Percentiles rank a stretch among this genome's conserved stretches.
Conservation (phyloP, 2,888 invertebrate genomes). For the Pterostichus madidus region DNA sequence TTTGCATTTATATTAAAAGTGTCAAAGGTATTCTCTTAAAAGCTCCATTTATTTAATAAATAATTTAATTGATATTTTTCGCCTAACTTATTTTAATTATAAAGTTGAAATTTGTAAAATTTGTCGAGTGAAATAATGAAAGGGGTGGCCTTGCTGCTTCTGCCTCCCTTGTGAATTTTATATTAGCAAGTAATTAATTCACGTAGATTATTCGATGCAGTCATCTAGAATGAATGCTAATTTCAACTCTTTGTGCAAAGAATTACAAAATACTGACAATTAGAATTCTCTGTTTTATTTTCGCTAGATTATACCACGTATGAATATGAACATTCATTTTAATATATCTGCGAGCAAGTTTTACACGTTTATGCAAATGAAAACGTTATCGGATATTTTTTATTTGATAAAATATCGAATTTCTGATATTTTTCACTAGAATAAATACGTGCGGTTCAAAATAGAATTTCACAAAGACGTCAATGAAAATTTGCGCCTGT, state of each 20-base stretch:
- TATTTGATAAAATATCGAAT: slow-evolving; percentile 31
- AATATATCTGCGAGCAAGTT: slow-evolving; percentile 19
- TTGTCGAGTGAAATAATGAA: slow-evolving; percentile 43
- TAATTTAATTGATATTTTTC: slow-evolving; percentile 47
- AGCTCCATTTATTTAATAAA: slow-evolving; percentile 37
- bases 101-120: slow-evolving; percentile 44
- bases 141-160: slow-evolving; percentile 14
- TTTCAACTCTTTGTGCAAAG: slow-evolving; percentile 46
- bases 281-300: slow-evolving; percentile 4
- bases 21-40: slow-evolving; percentile 48
- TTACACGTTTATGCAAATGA: slow-evolving; percentile 25
- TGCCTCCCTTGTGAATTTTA: slow-evolving; percentile 44
- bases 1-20: slow-evolving; percentile 61
- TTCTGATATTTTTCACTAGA: slow-evolving; percentile 9
- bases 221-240: slow-evolving; percentile 53
- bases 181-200: slow-evolving; percentile 56
- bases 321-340: slow-evolving; percentile 42
- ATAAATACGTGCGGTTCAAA: too few relatives aligned
- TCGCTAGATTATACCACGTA: slow-evolving; percentile 5
- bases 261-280: slow-evolving; percentile 49
- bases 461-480: too few relatives aligned
- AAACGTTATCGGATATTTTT: neutral
- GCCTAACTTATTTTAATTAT: slow-evolving; percentile 45
- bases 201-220: slow-evolving; percentile 52
- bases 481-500: too few relatives aligned